Evolutionary conservation across 2,113 vertebrate genomes (phyloP).

Genomic region (Arizona elegans): DNA sequence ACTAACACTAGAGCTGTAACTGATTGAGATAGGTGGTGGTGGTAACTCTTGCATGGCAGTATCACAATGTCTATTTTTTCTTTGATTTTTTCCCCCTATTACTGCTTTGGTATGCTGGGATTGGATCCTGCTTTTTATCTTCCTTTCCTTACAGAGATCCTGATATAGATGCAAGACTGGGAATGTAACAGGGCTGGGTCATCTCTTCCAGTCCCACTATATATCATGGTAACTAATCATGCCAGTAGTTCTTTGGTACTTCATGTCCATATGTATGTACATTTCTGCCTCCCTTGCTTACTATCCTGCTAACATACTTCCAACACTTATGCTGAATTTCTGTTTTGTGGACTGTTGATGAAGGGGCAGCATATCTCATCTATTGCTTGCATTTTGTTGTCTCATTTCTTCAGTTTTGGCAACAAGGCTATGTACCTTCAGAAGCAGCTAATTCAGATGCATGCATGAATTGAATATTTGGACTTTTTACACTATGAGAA

Average conservation of each 20-base stretch:
- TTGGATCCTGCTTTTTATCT: slow-evolving; percentile 69
- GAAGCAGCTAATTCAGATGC: slow-evolving; percentile 25
- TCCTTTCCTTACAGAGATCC: slow-evolving; percentile 73
- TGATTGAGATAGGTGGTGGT: slow-evolving; percentile 26
- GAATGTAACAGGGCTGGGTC: slow-evolving; percentile 69
- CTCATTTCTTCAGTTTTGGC: slow-evolving; percentile 49
- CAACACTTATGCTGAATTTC: slow-evolving; percentile 51
- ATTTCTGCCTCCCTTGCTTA: slow-evolving; percentile 52
- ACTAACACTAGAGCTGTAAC: slow-evolving; percentile 55
- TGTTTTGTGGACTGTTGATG: slow-evolving; percentile 54
- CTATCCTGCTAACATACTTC: slow-evolving; percentile 59
- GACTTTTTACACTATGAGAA: slow-evolving; percentile 19
- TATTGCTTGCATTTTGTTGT: slow-evolving; percentile 61
- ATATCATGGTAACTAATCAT: slow-evolving; percentile 77
- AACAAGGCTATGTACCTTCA: slow-evolving; percentile 38
- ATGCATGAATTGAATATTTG: slow-evolving; percentile 33
- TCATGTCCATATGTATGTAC: slow-evolving; percentile 51
- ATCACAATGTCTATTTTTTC: slow-evolving; percentile 49
- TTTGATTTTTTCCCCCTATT: slow-evolving; percentile 57
- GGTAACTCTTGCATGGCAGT: slow-evolving; percentile 60
- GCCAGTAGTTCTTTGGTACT: slow-evolving; percentile 58
- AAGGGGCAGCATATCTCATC: slow-evolving; percentile 57
- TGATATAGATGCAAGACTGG: slow-evolving; percentile 71
- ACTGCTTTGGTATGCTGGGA: slow-evolving; percentile 64
- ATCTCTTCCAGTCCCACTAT: slow-evolving; percentile 70